Base-by-base conservation (phyloP, 2,113 vertebrate genomes). In the Columba janthina region DNA sequence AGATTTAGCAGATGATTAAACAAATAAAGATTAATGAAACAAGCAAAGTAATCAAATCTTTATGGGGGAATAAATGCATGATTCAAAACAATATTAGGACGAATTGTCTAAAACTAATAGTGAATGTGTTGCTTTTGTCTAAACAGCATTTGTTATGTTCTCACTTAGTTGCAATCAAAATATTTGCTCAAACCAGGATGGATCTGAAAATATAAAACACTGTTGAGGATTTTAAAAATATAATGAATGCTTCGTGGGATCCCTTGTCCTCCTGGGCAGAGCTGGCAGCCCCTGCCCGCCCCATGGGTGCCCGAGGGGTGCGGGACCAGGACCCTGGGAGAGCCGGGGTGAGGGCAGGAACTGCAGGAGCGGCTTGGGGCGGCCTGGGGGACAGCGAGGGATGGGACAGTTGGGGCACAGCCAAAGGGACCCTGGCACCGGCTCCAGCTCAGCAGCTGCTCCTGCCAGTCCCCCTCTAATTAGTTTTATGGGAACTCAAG, bases 21-120 rank as follows among this genome's bases (percentile, higher is more conserved):
- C 97, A 98, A 98, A 98, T 97, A 98, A 97, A 98, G 98, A 98
- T 97, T 97, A 98, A 98, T 97, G 97, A 96, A 98, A 98, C 97
- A 98, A 98, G 98, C 91, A 96, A 96, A 97, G 97, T 92, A 97
- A 98, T 98, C 98, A 98, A 94, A 97, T 97, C 97, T 98, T 97
- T 97, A 97, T 97, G 96, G 97, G 93, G 95, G 94, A 96, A 96
- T 93, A 97, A 97, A 97, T 14, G 95, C 88, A 73, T 42, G 93
- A 97, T 97, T 97, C 97, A 94, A 97, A 97, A 96, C 96, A 97
- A 97, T 97, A 97, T 97, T 94, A 97, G 97, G 97, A 98, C 97
- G 98, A 98, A 98, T 97, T 97, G 98, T 97, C 96, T 97, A 89
- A 96, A 97, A 92, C 97, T 93, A 96, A 97, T 79, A 88, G 97